Evolutionary conservation across 2,113 vertebrate genomes (phyloP).

Genomic region (Gulo gulo): DNA sequence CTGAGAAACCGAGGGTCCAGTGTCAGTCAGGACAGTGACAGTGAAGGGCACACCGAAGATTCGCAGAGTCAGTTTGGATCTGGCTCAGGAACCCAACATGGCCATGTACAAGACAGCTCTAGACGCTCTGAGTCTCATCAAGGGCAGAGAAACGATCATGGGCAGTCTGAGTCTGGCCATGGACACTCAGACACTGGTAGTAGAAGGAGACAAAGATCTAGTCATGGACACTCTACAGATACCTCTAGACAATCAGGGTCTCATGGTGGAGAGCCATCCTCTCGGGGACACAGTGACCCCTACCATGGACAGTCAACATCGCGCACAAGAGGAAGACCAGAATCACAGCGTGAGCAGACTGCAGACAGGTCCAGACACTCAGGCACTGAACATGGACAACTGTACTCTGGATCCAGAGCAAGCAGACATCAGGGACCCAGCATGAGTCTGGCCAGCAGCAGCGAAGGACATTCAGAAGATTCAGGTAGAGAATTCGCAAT

Average conservation of each 20-base stretch:
- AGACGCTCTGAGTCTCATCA: not conserved
- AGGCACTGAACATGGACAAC: too few species aligned
- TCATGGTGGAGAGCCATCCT: rapidly evolving
- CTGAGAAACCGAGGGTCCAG: not conserved
- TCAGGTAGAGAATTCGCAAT: rapidly evolving
- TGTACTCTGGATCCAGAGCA: not conserved
- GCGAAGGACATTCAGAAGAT: not conserved
- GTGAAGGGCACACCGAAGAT: rapidly evolving
- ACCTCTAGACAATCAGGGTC: not conserved
- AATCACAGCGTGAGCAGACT: not conserved
- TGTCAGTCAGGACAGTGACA: not conserved
- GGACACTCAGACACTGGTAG: not conserved
- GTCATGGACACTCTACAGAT: not conserved
- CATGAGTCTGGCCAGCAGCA: not conserved
- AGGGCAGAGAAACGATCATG: not conserved
- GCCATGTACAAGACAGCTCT: not conserved
- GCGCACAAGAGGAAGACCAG: not conserved
- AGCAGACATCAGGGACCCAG: not conserved
- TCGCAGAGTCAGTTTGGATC: rapidly evolving
- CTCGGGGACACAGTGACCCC: too few species aligned
- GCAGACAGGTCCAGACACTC: not conserved
- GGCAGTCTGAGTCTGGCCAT: not conserved
- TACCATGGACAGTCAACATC: not conserved
- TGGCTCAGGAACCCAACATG: rapidly evolving
- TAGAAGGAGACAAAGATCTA: not conserved